These are phyloP conservation scores for Myripristis murdjan DNA, from an alignment of 2,797 vertebrate species.

Conservation along the genomic window DNA sequence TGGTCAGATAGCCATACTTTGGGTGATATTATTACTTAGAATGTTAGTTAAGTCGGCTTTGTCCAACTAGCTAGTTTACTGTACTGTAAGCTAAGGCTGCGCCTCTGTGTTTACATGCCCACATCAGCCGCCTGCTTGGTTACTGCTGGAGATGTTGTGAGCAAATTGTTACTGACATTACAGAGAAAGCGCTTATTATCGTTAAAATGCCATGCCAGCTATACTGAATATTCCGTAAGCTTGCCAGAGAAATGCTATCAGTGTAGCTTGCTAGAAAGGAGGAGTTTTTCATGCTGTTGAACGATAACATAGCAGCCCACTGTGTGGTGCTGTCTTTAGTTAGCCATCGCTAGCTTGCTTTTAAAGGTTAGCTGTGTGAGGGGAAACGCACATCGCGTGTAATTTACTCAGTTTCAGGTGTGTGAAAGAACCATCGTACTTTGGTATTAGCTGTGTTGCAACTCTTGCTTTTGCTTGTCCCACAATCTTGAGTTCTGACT, in stretches of 20 bases:
- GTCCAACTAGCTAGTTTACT: slow-evolving; percentile 17
- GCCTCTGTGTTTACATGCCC: slow-evolving; percentile 63
- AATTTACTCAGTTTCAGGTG: too few relatives aligned
- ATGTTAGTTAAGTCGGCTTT: not conserved
- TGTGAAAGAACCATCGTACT: too few relatives aligned
- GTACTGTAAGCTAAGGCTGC: slow-evolving; percentile 57
- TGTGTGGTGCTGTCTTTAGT: too few relatives aligned
- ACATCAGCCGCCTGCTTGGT: slow-evolving; percentile 41
- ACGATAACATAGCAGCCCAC: too few relatives aligned
- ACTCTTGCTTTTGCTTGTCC: not conserved
- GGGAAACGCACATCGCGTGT: too few relatives aligned
- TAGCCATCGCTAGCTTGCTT: too few relatives aligned
- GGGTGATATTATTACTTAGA: not conserved
- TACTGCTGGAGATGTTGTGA: not conserved
- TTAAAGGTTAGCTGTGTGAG: too few relatives aligned
- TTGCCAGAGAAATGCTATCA: not conserved
- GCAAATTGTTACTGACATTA: not conserved
- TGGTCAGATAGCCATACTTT: not conserved
- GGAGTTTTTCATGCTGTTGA: too few relatives aligned
- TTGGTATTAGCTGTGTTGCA: not conserved
- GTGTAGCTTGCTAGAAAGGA: too few relatives aligned
- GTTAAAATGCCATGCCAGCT: not conserved
- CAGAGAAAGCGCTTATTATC: not conserved
- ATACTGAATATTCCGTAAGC: not conserved
- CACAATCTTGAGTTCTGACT: not conserved